Evolutionary conservation across 2,888 invertebrate genomes (phyloP).

Genomic region (Acholoe squamosa): DNA sequence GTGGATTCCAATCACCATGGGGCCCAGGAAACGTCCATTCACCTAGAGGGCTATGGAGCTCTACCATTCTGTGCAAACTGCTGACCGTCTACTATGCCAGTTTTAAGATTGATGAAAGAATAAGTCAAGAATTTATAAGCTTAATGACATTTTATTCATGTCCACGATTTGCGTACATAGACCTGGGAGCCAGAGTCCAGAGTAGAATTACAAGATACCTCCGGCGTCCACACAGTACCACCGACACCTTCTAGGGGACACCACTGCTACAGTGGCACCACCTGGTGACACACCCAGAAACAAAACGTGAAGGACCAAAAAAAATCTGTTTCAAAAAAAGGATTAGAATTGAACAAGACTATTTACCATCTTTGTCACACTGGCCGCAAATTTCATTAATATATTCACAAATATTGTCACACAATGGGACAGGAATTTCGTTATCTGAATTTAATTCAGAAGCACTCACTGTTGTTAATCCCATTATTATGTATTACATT

Average conservation of each 20-base stretch:
- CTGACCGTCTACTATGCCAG: too few species aligned
- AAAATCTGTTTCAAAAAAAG: not conserved
- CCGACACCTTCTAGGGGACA: constrained; percentile 48
- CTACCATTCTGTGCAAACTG: too few species aligned
- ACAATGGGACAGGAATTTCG: not conserved
- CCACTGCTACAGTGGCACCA: constrained; percentile 33
- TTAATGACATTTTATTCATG: constrained; percentile 64
- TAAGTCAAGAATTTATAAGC: constrained; percentile 18
- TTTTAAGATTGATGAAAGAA: not conserved
- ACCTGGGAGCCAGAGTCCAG: constrained; percentile 59
- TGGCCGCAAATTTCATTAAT: constrained; percentile 22
- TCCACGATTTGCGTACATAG: constrained; percentile 64
- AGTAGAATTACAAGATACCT: constrained; percentile 53
- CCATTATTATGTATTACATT: constrained; percentile 25
- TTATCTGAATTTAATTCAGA: constrained; percentile 39
- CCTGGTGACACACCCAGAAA: constrained; percentile 49
- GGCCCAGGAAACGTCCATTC: too few species aligned
- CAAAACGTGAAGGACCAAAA: constrained; percentile 46
- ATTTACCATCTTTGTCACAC: constrained; percentile 41
- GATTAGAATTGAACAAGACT: not conserved
- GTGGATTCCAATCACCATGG: too few species aligned
- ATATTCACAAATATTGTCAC: not conserved
- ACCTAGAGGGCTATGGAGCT: too few species aligned
- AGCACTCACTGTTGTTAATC: not conserved
- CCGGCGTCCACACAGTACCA: constrained; percentile 44